These are phyloP conservation scores for Syngnathus typhle DNA, from an alignment of 2,113 vertebrate species.

Conservation along the genomic window DNA sequence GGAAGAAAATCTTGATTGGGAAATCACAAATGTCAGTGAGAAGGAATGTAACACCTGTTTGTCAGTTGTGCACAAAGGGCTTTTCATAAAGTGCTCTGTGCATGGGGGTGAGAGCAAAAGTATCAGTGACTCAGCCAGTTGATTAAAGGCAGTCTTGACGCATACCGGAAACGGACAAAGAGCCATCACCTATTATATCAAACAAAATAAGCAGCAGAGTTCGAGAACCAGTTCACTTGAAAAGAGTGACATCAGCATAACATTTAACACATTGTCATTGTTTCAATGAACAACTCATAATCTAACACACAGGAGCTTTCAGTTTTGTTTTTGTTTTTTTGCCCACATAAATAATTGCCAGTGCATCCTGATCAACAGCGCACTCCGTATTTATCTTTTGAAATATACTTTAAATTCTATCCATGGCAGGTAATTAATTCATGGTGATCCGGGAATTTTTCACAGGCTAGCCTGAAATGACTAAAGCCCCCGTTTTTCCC, in stretches of 20 bases:
- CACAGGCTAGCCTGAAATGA: conserved; percentile 39
- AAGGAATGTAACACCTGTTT: background rate
- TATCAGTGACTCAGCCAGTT: background rate
- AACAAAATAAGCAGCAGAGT: too few relatives aligned
- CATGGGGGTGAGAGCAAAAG: background rate
- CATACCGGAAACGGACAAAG: too few relatives aligned
- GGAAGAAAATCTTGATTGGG: too few relatives aligned
- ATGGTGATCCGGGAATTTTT: conserved; percentile 34
- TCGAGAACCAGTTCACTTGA: too few relatives aligned
- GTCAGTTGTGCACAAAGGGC: background rate
- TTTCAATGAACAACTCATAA: too few relatives aligned
- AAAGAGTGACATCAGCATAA: too few relatives aligned
- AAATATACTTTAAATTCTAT: too few relatives aligned
- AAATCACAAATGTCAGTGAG: background rate
- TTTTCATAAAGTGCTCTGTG: background rate
- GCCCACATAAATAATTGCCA: too few relatives aligned
- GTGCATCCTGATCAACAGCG: conserved; percentile 2
- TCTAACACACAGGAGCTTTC: too few relatives aligned
- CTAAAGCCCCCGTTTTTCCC: conserved; percentile 55
- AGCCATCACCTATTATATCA: too few relatives aligned
- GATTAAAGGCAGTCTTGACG: background rate
- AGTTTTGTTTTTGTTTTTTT: too few relatives aligned
- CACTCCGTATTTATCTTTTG: conserved; percentile 9
- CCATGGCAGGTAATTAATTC: conserved; percentile 7
- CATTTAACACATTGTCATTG: too few relatives aligned